phyloP scores from a whole-genome alignment of 2,797 vertebrate genomes.

The Florisuga fusca region DNA sequence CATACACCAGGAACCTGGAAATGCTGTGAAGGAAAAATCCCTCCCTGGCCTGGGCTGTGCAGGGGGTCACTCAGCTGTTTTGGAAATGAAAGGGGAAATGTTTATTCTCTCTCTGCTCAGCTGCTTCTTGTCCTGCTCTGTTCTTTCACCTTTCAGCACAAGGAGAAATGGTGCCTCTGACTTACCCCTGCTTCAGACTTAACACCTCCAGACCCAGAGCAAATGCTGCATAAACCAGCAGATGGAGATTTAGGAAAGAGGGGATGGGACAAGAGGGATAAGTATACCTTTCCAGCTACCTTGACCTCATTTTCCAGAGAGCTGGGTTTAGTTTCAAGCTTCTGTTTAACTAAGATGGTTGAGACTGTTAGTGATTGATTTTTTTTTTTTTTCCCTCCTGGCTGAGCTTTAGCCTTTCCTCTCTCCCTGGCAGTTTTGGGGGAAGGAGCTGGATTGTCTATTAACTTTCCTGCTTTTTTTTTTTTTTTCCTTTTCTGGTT shows the following conservation, averaged over 20 bases:
- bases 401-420: not conserved
- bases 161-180: not conserved
- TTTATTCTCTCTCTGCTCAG: accelerated
- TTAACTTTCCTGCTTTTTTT: not conserved
- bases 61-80: not conserved
- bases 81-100: not conserved
- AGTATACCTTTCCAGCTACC: not conserved
- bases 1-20: accelerated
- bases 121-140: not conserved
- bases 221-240: accelerated
- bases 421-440: not conserved
- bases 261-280: not conserved
- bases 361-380: not conserved
- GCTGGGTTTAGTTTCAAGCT: not conserved
- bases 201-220: not conserved
- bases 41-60: accelerated
- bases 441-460: not conserved
- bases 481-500: not conserved
- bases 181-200: not conserved
- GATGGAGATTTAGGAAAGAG: not conserved
- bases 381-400: no score
- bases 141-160: not conserved
- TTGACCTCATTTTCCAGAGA: not conserved
- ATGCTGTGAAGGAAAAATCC: not conserved
- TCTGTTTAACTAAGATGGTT: not conserved